Percentiles rank a stretch among this genome's conserved stretches.
These are phyloP conservation scores for Drosophila villosipedis DNA, from an alignment of 2,888 invertebrate species.

Conservation along the genomic window DNA sequence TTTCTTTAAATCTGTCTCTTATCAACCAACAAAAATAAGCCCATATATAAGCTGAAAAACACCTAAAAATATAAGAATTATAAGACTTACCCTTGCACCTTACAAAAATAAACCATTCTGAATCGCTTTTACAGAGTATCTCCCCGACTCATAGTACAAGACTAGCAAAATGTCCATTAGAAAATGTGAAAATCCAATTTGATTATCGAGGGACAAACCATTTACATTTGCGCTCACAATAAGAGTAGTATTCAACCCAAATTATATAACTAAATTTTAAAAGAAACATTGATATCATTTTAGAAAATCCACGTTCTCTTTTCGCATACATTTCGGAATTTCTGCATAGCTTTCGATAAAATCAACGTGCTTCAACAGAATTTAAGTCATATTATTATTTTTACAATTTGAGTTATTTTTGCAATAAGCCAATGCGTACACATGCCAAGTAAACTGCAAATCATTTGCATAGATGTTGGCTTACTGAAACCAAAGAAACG, in stretches of 20 bases:
- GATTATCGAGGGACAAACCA: background rate
- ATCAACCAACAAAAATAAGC: background rate
- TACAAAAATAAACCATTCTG: background rate
- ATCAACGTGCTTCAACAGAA: background rate
- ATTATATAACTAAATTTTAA: background rate
- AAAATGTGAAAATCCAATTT: background rate
- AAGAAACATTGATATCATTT: background rate
- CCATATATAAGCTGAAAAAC: background rate
- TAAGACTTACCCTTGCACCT: background rate
- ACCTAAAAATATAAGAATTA: background rate
- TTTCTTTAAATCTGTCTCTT: background rate
- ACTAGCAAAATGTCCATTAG: background rate
- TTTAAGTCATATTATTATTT: background rate
- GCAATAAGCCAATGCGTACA: background rate
- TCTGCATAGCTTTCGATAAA: background rate
- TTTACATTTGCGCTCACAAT: background rate
- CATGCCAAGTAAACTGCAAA: slow-evolving; percentile 13
- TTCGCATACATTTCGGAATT: background rate
- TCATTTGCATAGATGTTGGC: slow-evolving; percentile 44
- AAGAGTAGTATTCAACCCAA: background rate
- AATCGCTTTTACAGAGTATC: background rate
- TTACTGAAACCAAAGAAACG: slow-evolving; percentile 7
- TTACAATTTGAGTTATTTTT: background rate
- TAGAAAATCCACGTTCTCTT: background rate
- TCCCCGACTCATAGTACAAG: background rate